Percentiles rank a stretch among this genome's conserved stretches.
phyloP scores from a whole-genome alignment of 2,113 vertebrate genomes.

The Myocastor coypus region DNA sequence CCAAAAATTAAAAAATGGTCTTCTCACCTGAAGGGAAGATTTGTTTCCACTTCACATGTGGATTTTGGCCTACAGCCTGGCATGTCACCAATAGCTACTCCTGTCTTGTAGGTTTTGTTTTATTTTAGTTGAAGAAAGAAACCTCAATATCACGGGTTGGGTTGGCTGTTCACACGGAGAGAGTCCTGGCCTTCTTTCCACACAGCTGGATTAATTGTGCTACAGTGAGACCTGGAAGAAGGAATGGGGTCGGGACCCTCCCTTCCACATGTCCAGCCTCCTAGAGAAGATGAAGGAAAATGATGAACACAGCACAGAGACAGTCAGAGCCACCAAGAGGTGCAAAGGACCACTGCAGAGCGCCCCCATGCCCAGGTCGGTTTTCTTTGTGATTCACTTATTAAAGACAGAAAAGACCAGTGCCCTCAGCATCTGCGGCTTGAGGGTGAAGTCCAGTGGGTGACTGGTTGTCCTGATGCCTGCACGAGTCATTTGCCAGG shows the following conservation, averaged over 20 bases:
- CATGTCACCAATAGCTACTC: not conserved
- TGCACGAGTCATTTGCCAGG: not conserved
- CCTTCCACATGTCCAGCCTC: not conserved
- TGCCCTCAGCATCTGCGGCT: rapidly evolving
- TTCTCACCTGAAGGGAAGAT: not conserved
- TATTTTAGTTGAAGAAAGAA: not conserved
- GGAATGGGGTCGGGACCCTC: not conserved
- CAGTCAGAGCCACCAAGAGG: too few relatives aligned
- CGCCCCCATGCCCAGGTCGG: rapidly evolving
- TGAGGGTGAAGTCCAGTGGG: not conserved
- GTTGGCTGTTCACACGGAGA: not conserved
- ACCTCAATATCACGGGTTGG: too few relatives aligned
- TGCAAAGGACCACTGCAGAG: rapidly evolving
- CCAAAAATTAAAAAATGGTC: not conserved
- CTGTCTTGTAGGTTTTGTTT: not conserved
- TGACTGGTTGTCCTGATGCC: not conserved
- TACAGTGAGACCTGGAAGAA: not conserved
- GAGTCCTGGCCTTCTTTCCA: not conserved
- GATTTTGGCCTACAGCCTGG: not conserved
- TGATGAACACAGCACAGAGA: not conserved
- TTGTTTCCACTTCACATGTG: not conserved
- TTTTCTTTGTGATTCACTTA: not conserved
- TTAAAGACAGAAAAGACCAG: not conserved
- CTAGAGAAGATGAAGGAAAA: not conserved
- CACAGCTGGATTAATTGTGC: not conserved